These are phyloP conservation scores for Grammomys surdaster DNA, from an alignment of 2,113 vertebrate genomes.

Conservation along the genomic window DNA sequence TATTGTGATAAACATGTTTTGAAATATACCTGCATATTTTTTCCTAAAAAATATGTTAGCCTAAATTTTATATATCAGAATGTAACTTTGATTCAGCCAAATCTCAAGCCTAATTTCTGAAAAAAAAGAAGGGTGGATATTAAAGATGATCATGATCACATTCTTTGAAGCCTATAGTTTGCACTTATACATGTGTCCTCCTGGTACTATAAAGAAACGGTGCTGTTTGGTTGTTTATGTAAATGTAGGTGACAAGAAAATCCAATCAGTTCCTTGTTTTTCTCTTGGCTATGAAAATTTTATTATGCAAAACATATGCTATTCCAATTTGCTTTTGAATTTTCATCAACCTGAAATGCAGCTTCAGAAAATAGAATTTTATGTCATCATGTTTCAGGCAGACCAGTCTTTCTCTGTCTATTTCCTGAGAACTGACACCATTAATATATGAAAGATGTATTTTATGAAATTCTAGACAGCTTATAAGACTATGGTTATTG, in stretches of 20 bases:
- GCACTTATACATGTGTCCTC: background rate
- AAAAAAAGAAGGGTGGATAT: background rate
- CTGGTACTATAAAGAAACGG: background rate
- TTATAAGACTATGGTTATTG: background rate
- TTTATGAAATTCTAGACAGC: constrained; percentile 21
- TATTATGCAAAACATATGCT: constrained; percentile 10
- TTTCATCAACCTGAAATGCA: background rate
- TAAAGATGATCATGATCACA: background rate
- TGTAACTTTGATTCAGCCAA: background rate
- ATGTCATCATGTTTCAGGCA: background rate
- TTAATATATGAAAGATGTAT: background rate
- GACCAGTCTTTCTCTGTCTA: background rate
- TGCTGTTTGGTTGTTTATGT: constrained; percentile 34
- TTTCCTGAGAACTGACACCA: constrained; percentile 30
- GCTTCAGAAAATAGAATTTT: background rate
- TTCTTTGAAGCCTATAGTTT: background rate
- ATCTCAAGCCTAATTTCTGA: background rate
- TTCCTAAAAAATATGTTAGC: background rate
- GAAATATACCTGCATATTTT: background rate
- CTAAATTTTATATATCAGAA: background rate
- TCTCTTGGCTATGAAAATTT: constrained; percentile 15
- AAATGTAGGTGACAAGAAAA: constrained; percentile 45
- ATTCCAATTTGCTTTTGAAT: constrained; percentile 43
- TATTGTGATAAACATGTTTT: background rate
- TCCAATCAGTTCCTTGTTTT: background rate